Evolutionary conservation across 2,797 vertebrate genomes (phyloP), one percentile per base, ranked within the genome.

Genomic region (Anolis apletophallus): DNA sequence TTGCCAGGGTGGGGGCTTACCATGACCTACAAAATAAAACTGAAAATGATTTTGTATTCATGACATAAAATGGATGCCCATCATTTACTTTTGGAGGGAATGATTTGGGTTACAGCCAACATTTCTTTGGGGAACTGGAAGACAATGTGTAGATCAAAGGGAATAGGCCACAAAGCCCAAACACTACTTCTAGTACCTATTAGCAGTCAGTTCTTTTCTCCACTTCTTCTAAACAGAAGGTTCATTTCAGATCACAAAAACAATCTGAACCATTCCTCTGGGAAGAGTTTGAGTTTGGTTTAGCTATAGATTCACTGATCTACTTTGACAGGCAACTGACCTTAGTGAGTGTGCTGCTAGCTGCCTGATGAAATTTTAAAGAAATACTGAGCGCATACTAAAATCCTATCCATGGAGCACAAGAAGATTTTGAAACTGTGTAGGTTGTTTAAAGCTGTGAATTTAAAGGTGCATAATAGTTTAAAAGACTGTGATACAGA

Each of bases 281-380:
- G 57, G 75, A 5, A 34, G 11, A 81, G 84, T 12, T 64, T 71
- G 77, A 87, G 61, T 64, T 32, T 84, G 75, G 54, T 84, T 86
- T 84, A 80, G 77, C 23, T 87, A 32, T 76, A 80, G 36, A 87
- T 34, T 84, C 64, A 81, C 64, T 84, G 61, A 89, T 87, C 81
- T 84, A n/a, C 73, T 87, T 40, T 84, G 88, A 89, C 85, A 89
- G 72, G 72, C 72, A 84, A 72, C n/a, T 84, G 77, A 89, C 85
- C 75, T 89, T 72, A 83, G 59, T 57, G 59, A 61, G 64, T 72
- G 17, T 69, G 78, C 61, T 80, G 75, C 72, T 71, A n/a, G 17
- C 54, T 79, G 54, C 72, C 71, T 81, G 81, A 81, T 80, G 54
- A 80, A 80, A 89, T 80, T 83, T 76, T 89, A 87, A 89, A 86